A percentile compares a stretch with the other conserved stretches of the same genome.
These are phyloP conservation scores for Drosophila histrio DNA, from an alignment of 2,888 invertebrate species.

Conservation along the genomic window DNA sequence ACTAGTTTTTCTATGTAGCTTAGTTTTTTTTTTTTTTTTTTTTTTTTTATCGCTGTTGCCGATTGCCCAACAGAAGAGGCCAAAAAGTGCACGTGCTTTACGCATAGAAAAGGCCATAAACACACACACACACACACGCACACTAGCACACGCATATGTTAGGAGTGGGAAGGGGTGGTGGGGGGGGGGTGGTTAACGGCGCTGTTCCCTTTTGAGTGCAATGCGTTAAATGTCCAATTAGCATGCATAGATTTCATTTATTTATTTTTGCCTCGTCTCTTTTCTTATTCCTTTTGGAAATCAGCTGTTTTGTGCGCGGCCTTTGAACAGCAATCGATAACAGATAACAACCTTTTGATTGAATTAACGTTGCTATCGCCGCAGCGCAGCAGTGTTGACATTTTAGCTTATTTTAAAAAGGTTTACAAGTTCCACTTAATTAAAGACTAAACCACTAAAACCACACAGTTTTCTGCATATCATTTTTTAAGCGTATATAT, in stretches of 20 bases:
- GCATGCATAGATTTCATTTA: conserved; percentile 21
- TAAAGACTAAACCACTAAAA: no score
- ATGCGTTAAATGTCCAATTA: conserved; percentile 59
- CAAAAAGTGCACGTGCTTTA: conserved; percentile 67
- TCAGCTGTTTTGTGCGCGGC: conserved; percentile 24
- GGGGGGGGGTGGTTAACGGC: not conserved
- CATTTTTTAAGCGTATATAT: no score
- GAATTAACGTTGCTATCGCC: conserved; percentile 3
- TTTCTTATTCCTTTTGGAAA: conserved; percentile 7
- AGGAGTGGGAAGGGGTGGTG: not conserved
- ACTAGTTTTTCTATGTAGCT: conserved; percentile 53
- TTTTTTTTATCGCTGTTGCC: conserved; percentile 26
- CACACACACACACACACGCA: not conserved
- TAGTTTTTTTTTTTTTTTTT: conserved; percentile 15
- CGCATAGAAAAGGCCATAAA: conserved; percentile 37
- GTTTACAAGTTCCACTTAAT: no score
- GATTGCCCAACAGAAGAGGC: conserved; percentile 43
- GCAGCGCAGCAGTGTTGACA: no score
- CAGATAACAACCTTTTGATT: not conserved
- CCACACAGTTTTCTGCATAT: no score
- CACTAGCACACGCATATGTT: not conserved
- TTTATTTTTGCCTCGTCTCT: not conserved
- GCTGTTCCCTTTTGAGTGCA: conserved; percentile 34
- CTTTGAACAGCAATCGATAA: conserved; percentile 37
- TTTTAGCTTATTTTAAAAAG: no score